Evolutionary conservation across 2,113 vertebrate species (phyloP).

Genomic region (Telmatochromis bifrenatus): DNA sequence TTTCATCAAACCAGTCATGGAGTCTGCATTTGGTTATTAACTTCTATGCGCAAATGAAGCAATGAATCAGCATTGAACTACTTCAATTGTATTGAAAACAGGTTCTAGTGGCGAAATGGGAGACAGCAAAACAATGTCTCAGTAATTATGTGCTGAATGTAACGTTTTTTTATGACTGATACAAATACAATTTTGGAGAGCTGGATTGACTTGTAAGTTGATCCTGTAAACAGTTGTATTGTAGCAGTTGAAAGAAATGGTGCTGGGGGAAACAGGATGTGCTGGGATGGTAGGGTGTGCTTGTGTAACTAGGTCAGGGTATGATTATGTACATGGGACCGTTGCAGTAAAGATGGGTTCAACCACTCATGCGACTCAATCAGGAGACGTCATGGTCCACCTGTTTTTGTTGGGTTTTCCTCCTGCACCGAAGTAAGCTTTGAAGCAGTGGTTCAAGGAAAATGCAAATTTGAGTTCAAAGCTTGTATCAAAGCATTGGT

Average conservation of each 20-base stretch:
- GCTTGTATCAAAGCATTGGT: not conserved
- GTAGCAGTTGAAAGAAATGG: not conserved
- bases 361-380: fast-evolving
- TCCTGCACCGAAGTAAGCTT: not conserved
- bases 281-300: not conserved
- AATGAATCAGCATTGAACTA: not conserved
- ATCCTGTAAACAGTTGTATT: fast-evolving
- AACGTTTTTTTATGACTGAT: not conserved
- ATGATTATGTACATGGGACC: not conserved
- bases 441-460: not conserved
- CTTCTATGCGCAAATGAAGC: fast-evolving
- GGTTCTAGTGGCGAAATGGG: not conserved
- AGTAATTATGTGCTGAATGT: not conserved
- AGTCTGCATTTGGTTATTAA: not conserved
- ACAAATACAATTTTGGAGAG: not conserved
- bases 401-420: not conserved
- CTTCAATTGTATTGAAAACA: fast-evolving
- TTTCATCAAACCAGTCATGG: not conserved
- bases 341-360: not conserved
- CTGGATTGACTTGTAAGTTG: not conserved
- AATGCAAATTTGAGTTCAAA: fast-evolving
- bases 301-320: fast-evolving
- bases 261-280: fast-evolving
- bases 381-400: not conserved
- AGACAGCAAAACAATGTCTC: not conserved